A percentile compares a stretch with the other conserved stretches of the same genome.
Evolutionary conservation across 2,888 invertebrate genomes (phyloP).

Genomic region (Dryomyza anilis): DNA sequence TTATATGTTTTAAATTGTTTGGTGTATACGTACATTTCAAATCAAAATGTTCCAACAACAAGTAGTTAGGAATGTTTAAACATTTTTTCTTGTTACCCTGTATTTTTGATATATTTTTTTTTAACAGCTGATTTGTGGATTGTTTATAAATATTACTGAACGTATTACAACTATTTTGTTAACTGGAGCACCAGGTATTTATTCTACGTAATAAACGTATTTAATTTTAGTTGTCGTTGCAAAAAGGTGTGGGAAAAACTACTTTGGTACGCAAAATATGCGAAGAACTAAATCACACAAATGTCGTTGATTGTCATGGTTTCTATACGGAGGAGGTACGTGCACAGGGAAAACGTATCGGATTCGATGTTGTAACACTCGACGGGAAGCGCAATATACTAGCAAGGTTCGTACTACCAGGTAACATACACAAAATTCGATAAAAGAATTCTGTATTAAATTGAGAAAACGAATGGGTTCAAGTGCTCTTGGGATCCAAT

Average conservation of each 20-base stretch:
- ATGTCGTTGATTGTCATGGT: constrained; percentile 58
- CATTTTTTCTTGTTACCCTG: too few species aligned
- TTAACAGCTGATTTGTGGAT: too few species aligned
- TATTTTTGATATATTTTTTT: too few species aligned
- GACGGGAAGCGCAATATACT: constrained; percentile 62
- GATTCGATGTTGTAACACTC: constrained; percentile 69
- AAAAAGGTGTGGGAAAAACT: constrained; percentile 70
- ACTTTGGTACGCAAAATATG: constrained; percentile 65
- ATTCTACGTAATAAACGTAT: neutral
- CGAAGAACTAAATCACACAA: constrained; percentile 41
- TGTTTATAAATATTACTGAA: too few species aligned
- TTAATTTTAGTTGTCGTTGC: neutral
- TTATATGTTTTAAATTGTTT: too few species aligned
- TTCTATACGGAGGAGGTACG: constrained; percentile 73
- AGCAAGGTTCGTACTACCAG: constrained; percentile 64
- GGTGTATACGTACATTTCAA: too few species aligned
- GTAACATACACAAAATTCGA: too few species aligned
- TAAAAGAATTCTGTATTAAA: too few species aligned
- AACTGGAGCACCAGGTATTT: constrained; percentile 36
- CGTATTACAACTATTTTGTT: constrained; percentile 35
- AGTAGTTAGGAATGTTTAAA: too few species aligned
- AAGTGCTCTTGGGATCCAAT: too few species aligned
- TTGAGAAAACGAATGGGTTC: too few species aligned
- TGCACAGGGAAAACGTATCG: constrained; percentile 61
- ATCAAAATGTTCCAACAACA: too few species aligned